Conservation (phyloP, 1,140 invertebrate species). For the Dermatophagoides farinae region DNA sequence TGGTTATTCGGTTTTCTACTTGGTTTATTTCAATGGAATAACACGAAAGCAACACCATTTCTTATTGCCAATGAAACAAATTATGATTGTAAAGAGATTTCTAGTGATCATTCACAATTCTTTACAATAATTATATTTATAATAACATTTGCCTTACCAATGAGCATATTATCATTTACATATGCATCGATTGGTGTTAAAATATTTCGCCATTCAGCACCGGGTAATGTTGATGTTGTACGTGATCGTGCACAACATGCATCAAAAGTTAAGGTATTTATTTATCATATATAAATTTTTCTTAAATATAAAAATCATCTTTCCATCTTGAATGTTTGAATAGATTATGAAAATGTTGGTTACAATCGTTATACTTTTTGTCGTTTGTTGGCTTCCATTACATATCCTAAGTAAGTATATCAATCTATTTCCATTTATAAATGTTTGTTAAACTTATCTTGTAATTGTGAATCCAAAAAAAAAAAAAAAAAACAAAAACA, state of each 20-base stretch:
- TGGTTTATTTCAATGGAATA: constrained; percentile 27
- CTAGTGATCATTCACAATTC: constrained; percentile 5
- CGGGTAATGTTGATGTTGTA: constrained; percentile 31
- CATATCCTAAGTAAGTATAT: constrained; percentile 21
- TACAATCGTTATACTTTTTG: constrained; percentile 33
- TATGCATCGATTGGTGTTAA: constrained; percentile 28
- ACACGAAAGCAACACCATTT: constrained; percentile 24
- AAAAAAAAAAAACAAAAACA: too few species aligned
- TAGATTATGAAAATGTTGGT: constrained; percentile 37
- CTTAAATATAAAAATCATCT: neutral
- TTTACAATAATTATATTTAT: constrained; percentile 30
- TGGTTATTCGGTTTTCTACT: constrained; percentile 28
- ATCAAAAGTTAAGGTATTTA: constrained; percentile 31
- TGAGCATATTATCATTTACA: constrained; percentile 28
- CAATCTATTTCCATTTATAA: neutral
- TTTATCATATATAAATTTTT: neutral
- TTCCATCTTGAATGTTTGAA: too few species aligned
- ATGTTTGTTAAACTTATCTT: too few species aligned
- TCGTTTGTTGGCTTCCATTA: constrained; percentile 34
- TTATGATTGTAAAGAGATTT: constrained; percentile 25
- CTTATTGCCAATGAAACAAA: constrained; percentile 21
- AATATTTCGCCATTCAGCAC: constrained; percentile 30
- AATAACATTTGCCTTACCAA: constrained; percentile 31
- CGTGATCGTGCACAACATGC: constrained; percentile 27
- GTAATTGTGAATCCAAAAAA: too few species aligned